Conservation (phyloP, 2,113 vertebrate genomes). For the Lampris incognitus region DNA sequence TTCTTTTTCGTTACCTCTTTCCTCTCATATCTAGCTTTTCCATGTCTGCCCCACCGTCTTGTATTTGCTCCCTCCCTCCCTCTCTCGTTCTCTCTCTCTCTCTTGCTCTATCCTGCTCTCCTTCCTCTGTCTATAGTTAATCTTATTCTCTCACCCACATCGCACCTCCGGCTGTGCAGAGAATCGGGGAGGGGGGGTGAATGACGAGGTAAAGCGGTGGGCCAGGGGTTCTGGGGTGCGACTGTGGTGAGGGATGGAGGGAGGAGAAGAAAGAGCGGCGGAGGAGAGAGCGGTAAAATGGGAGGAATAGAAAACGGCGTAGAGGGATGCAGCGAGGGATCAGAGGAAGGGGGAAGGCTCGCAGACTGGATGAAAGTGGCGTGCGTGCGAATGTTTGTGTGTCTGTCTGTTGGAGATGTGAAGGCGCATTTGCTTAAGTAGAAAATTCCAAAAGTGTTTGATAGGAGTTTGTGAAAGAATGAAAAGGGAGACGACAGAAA, state of each 20-base stretch:
- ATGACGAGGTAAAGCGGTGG: slow-evolving; percentile 33
- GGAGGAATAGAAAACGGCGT: slow-evolving; percentile 18
- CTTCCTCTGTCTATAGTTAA: slow-evolving; percentile 57
- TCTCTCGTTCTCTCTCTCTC: slow-evolving; percentile 1
- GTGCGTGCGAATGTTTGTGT: neutral
- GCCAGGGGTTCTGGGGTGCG: neutral
- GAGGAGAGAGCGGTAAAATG: slow-evolving; percentile 4
- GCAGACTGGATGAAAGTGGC: slow-evolving; percentile 30
- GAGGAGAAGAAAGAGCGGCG: slow-evolving; percentile 21
- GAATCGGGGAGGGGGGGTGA: slow-evolving; percentile 47
- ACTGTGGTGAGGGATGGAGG: slow-evolving; percentile 25
- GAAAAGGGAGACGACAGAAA: slow-evolving; percentile 5
- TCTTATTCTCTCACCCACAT: slow-evolving; percentile 56
- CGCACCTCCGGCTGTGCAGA: slow-evolving; percentile 60
- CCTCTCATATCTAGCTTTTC: slow-evolving; percentile 35
- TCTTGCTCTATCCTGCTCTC: slow-evolving; percentile 4
- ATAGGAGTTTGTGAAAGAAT: slow-evolving; percentile 20
- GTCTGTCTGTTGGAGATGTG: slow-evolving; percentile 2
- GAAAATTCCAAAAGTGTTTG: slow-evolving; percentile 33
- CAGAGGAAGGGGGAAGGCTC: slow-evolving; percentile 34
- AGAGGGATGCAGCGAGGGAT: slow-evolving; percentile 27
- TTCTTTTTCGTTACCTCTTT: slow-evolving; percentile 53
- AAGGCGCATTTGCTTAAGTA: slow-evolving; percentile 29
- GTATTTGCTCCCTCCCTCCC: slow-evolving; percentile 44
- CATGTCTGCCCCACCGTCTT: slow-evolving; percentile 50